Base-by-base conservation (phyloP, 2,888 invertebrate species). In the Aquatica leii region DNA sequence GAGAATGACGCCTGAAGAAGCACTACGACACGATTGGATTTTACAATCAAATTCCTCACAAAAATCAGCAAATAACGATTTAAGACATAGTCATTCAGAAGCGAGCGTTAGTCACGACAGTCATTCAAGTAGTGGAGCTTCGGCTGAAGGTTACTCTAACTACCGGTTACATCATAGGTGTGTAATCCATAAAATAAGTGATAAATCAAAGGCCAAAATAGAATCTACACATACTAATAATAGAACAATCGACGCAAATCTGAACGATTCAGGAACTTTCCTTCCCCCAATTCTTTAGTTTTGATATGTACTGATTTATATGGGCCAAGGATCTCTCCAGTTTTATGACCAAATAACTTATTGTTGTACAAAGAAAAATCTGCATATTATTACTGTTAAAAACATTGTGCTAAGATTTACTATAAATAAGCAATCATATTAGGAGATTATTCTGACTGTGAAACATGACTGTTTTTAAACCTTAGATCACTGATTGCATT, bases 1-100 rank as follows among this genome's bases (percentile, higher is more conserved):
- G 67, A 89, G 97, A 68, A 90, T 97, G 88, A 95, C 93, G 2
- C 93, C 97, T 0, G 94, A 93, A 58, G 95, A 97, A 79, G 97
- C 96, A 1, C 86, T 93, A 17, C 88, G 91, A 56, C 97, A 97
- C 82, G 93, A 94, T 76, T 97, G 93, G 90, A 77, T 81, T 65
- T 83, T 95, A 74, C 87, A 88, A 69, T 85, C 85, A 5, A 86
- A 88, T 37, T 79, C 84, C 8, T 81, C 58, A 64, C 67, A 70
- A 49, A 71, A 72, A 48, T 77, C 80, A 4, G 75, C 71, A 49
- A 68, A 82, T 82, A 46, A 18, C 18, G 68, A 86, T 80, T 43
- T 82, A 75, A 53, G 87, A 77, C 77, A 79, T 79, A 86, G 78
- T 78, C 86, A 84, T 54, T 84, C 83, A 24, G 84, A 84, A 63